Evolutionary conservation across 2,113 vertebrate genomes (phyloP).

Genomic region (Enhydra lutris): DNA sequence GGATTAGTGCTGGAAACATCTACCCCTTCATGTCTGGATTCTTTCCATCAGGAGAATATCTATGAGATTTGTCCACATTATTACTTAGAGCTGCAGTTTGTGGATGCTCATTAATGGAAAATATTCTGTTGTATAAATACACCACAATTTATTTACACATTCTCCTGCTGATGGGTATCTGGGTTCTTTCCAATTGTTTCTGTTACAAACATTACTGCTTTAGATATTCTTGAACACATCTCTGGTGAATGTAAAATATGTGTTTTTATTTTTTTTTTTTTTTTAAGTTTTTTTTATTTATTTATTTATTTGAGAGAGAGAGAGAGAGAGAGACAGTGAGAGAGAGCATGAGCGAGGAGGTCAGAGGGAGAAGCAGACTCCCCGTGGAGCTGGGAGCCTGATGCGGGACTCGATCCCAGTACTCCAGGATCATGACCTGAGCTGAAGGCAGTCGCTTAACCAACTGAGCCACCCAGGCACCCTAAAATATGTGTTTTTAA

Average conservation of each 20-base stretch:
- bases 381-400: too few species aligned
- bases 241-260: not conserved
- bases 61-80: rapidly evolving
- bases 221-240: not conserved
- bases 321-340: too few species aligned
- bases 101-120: not conserved
- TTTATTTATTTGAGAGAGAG: too few species aligned
- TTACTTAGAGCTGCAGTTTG: not conserved
- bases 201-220: not conserved
- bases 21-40: rapidly evolving
- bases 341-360: too few species aligned
- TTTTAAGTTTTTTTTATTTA: too few species aligned
- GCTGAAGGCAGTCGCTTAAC: too few species aligned
- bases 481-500: not conserved
- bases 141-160: not conserved
- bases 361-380: too few species aligned
- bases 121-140: not conserved
- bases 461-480: too few species aligned
- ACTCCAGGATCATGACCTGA: too few species aligned
- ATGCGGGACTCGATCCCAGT: too few species aligned
- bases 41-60: not conserved
- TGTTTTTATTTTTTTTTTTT: too few species aligned
- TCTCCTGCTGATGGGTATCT: not conserved
- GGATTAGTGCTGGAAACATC: rapidly evolving
- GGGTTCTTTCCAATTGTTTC: not conserved